Base-by-base conservation (phyloP, 1,140 invertebrate genomes). In the Lordiphosa mommai region DNA sequence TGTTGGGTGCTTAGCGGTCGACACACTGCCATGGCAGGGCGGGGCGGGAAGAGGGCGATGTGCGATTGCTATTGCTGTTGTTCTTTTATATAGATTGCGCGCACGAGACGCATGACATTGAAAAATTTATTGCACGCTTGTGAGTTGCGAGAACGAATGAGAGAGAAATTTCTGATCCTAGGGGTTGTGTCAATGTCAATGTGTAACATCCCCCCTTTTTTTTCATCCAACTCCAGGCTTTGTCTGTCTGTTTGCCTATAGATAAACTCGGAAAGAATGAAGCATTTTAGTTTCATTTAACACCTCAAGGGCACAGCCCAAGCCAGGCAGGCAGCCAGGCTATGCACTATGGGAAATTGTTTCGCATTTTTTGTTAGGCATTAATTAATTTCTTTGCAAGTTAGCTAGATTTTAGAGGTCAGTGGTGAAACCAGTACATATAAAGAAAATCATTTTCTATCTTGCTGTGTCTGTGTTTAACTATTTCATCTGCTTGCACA, bases 41-140 rank as follows among this genome's bases (percentile, higher is more conserved):
- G 30, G 29, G 37, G 9, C 16, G 55, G 56, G 32, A 52, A 57
- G 50, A 48, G 8, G 16, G 32, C 44, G 65, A 51, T 48, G 51
- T n/a, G 8, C 32, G 29, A 30, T 36, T 36, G 60, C 41, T 43
- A 48, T 41, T 38, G 41, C 34, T 65, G 64, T 36, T 59, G 47
- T 69, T 60, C 37, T 67, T 67, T 57, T 58, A 44, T 67, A 82
- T 84, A 84, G 72, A 84, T 84, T 79, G 73, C 57, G 73, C 59
- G 64, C 67, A 71, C 55, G 63, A 72, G 72, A 76, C 77, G 77
- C 53, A 69, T 84, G 77, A 84, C 77, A 84, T 84, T 84, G 77
- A 84, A 84, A 77, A 84, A 84, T 84, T 84, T 84, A 84, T 84
- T 84, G 77, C 77, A 84, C 77, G 72, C 77, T 66, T 66, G 77